phyloP scores from a whole-genome alignment of 2,888 invertebrate genomes.

The Agrotis segetum region DNA sequence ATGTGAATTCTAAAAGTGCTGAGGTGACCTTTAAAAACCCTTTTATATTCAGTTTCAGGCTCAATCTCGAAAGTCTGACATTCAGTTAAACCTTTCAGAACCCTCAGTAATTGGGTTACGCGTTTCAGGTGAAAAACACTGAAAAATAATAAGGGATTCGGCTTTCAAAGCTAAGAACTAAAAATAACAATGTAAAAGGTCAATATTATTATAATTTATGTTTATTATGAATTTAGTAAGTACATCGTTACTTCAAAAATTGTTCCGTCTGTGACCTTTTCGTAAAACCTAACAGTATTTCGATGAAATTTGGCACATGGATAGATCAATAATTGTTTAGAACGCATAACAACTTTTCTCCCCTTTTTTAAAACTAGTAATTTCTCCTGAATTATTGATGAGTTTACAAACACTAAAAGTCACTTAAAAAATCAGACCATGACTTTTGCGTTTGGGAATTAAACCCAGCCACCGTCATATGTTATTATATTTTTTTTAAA shows the following conservation, averaged over 20 bases:
- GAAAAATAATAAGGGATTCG: not conserved
- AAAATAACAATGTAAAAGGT: not conserved
- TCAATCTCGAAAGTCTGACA: not conserved
- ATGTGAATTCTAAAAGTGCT: not conserved
- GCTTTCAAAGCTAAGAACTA: not conserved
- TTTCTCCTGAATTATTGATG: too few species aligned
- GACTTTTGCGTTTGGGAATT: too few species aligned
- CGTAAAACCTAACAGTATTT: too few species aligned
- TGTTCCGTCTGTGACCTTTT: not conserved
- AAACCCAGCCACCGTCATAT: too few species aligned
- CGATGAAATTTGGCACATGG: too few species aligned
- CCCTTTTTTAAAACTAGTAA: too few species aligned
- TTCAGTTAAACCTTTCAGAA: not conserved
- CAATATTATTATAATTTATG: not conserved
- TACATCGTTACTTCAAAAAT: not conserved
- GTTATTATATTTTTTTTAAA: too few species aligned
- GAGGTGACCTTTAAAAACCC: not conserved
- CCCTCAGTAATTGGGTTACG: constrained; percentile 20
- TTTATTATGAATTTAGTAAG: not conserved
- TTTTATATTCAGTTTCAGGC: not conserved
- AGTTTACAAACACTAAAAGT: too few species aligned
- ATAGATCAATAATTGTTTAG: too few species aligned
- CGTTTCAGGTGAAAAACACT: constrained; percentile 1
- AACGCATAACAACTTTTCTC: too few species aligned
- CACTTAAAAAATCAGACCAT: too few species aligned